Evolutionary conservation across 1,140 invertebrate species (phyloP).

Genomic region (Bombus vancouverensis): DNA sequence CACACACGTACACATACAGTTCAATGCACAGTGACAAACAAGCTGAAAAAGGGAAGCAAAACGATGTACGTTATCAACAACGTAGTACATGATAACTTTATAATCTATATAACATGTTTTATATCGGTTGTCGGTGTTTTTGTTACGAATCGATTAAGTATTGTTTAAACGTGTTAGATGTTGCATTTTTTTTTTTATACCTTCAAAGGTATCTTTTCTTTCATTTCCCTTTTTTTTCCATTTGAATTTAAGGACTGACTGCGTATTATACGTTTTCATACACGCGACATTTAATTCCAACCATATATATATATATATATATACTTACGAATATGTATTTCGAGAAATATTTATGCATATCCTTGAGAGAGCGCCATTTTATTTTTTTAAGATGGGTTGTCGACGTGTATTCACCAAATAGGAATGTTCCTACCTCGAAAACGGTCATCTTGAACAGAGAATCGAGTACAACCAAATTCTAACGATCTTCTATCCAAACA

Average conservation of each 20-base stretch:
- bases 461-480: constrained; percentile 57
- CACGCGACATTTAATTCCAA: constrained; percentile 32
- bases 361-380: constrained; percentile 19
- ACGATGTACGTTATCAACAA: constrained; percentile 6
- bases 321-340: not conserved
- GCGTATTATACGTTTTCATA: constrained; percentile 8
- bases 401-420: constrained; percentile 46
- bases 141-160: constrained; percentile 40
- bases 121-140: constrained; percentile 34
- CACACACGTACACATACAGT: not conserved
- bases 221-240: not conserved
- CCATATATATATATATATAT: not conserved
- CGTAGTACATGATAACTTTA: constrained; percentile 15
- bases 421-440: constrained; percentile 40
- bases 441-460: constrained; percentile 47
- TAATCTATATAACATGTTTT: constrained; percentile 23
- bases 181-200: constrained; percentile 52
- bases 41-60: not conserved
- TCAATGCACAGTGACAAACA: constrained; percentile 16
- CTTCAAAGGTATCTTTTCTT: constrained; percentile 9
- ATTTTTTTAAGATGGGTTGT: constrained; percentile 35
- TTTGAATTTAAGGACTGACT: constrained; percentile 38
- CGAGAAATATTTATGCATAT: constrained; percentile 38
- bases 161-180: constrained; percentile 53
- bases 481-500: constrained; percentile 14